These are phyloP conservation scores for Chrysolophus pictus DNA, from an alignment of 2,797 vertebrate genomes.

Conservation along the genomic window DNA sequence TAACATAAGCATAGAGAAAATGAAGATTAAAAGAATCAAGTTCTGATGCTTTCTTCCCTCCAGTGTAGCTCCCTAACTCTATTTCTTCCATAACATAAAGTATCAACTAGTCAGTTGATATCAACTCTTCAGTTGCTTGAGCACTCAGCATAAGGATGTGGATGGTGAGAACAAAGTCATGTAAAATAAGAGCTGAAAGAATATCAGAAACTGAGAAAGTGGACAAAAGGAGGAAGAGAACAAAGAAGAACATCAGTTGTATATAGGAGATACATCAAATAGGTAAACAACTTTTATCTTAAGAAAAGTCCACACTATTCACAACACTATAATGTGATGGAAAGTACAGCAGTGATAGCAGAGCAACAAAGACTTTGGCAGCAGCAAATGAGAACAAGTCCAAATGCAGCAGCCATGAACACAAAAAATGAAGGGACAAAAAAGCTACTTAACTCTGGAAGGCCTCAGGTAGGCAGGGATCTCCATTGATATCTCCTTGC, in stretches of 20 bases:
- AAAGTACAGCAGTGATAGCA: too few relatives aligned
- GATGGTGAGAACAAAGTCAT: neutral
- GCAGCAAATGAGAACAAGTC: too few relatives aligned
- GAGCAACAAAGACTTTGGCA: too few relatives aligned
- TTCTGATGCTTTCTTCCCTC: neutral
- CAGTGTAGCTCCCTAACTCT: neutral
- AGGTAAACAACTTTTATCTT: neutral
- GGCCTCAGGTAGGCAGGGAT: too few relatives aligned
- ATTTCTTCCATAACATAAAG: neutral
- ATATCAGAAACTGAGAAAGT: neutral
- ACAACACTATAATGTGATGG: too few relatives aligned
- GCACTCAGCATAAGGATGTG: neutral
- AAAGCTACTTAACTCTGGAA: too few relatives aligned
- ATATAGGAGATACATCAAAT: neutral
- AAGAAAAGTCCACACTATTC: neutral
- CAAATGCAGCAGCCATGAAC: too few relatives aligned
- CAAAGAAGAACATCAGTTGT: neutral
- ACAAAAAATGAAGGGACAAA: too few relatives aligned
- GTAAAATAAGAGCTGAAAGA: neutral
- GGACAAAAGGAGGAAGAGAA: neutral
- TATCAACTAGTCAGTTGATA: neutral
- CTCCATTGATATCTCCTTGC: too few relatives aligned
- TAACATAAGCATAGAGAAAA: neutral
- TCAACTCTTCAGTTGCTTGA: neutral
- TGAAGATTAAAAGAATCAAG: neutral